Percentiles rank a stretch among this genome's conserved stretches.
phyloP scores from a whole-genome alignment of 2,113 vertebrate genomes.

The Pluvianellus socialis region DNA sequence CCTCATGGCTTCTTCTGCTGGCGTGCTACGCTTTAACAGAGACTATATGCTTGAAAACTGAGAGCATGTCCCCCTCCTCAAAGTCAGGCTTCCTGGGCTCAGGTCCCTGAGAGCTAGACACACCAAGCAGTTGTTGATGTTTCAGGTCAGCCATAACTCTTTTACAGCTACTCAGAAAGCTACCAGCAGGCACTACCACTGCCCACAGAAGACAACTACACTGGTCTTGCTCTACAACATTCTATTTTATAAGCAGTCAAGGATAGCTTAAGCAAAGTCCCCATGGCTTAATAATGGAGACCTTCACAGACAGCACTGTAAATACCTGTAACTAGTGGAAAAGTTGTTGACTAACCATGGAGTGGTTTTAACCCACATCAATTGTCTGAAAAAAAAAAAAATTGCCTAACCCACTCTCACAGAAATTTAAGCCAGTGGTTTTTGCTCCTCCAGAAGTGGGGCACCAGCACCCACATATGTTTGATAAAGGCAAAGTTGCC shows the following conservation, averaged over 20 bases:
- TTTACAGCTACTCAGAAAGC: background rate
- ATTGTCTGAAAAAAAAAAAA: background rate
- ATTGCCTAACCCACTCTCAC: background rate
- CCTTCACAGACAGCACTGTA: background rate
- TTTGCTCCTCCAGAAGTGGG: background rate
- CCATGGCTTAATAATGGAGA: background rate
- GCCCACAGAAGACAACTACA: background rate
- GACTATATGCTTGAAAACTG: background rate
- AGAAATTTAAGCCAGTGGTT: background rate
- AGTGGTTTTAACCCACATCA: background rate
- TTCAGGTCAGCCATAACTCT: background rate
- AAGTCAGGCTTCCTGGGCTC: background rate
- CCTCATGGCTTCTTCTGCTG: background rate
- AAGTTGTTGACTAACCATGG: background rate
- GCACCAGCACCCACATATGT: rapidly evolving
- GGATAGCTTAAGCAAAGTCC: background rate
- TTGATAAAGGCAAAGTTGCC: background rate
- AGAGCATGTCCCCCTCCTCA: background rate
- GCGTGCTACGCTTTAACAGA: background rate
- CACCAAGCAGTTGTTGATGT: background rate
- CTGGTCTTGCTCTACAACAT: background rate
- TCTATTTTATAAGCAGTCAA: background rate
- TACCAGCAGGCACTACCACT: background rate
- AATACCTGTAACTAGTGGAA: background rate
- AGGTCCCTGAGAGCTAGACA: background rate